Percentiles rank a stretch among this genome's conserved stretches.
phyloP scores from a whole-genome alignment of 2,113 vertebrate species.

The Lota lota region DNA sequence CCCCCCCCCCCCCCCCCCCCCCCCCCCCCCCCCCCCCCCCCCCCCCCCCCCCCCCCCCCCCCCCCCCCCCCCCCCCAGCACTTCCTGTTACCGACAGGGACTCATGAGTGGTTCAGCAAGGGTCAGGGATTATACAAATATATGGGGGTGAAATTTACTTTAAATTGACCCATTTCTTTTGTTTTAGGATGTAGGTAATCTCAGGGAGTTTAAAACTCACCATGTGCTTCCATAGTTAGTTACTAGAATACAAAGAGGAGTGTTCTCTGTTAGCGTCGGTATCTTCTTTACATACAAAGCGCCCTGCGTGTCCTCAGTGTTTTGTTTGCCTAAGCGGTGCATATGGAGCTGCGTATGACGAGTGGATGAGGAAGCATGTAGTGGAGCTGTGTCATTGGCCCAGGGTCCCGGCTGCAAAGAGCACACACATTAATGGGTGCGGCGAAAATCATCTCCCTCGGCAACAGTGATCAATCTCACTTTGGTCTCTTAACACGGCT shows the following conservation, averaged over 20 bases:
- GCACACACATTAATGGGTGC: slow-evolving; percentile 55
- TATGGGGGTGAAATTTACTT: no score
- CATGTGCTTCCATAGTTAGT: no score
- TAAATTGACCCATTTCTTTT: no score
- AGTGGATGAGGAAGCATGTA: slow-evolving; percentile 16
- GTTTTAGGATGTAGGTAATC: no score
- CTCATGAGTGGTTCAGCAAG: not conserved
- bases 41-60: no score
- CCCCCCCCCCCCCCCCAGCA: slow-evolving; percentile 40
- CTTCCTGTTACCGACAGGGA: slow-evolving; percentile 41
- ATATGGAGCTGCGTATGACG: slow-evolving; percentile 25
- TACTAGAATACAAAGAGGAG: not conserved
- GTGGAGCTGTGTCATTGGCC: slow-evolving; percentile 27
- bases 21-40: no score
- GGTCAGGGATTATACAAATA: no score
- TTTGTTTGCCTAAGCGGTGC: slow-evolving; percentile 7
- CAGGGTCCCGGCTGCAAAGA: slow-evolving; percentile 7
- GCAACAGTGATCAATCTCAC: slow-evolving; percentile 62
- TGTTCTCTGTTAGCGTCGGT: slow-evolving; percentile 10
- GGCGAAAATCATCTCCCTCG: slow-evolving; percentile 57
- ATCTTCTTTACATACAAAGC: slow-evolving; percentile 17
- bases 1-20: no score
- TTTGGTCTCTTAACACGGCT: slow-evolving; percentile 46
- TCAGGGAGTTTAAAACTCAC: no score
- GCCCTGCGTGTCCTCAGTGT: no score